These are phyloP conservation scores for Thamnophis sirtalis DNA, from an alignment of 2,113 vertebrate species.

Conservation along the genomic window DNA sequence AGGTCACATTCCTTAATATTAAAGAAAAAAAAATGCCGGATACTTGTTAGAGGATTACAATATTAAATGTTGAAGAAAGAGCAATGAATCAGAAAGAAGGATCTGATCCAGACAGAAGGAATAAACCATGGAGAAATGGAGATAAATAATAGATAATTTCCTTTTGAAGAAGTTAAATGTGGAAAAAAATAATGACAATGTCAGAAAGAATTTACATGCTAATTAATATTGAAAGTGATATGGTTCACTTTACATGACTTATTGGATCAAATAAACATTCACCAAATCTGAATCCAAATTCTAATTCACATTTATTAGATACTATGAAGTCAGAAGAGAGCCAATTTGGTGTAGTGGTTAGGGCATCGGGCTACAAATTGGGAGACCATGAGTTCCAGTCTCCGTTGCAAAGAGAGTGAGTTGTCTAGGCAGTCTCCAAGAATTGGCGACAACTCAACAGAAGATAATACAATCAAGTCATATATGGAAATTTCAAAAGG, in stretches of 20 bases:
- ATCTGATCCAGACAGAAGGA: neutral
- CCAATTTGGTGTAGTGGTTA: neutral
- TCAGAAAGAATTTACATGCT: neutral
- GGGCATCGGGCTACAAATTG: neutral
- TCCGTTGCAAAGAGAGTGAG: neutral
- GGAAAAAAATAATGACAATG: neutral
- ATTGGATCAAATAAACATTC: neutral
- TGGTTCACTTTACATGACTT: neutral
- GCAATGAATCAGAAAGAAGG: neutral
- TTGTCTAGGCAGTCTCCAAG: neutral
- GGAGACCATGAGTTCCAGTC: neutral
- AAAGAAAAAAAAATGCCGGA: neutral
- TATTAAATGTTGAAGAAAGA: neutral
- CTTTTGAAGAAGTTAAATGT: neutral
- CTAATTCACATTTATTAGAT: neutral
- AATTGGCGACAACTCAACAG: no score
- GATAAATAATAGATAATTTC: neutral
- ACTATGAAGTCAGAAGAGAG: neutral
- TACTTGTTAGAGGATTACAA: neutral
- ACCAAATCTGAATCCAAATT: neutral
- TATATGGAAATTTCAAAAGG: neutral
- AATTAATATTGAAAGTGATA: neutral
- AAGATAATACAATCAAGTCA: neutral
- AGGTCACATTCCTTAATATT: conserved; percentile 79
- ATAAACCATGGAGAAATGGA: neutral